Evolutionary conservation across 2,797 vertebrate species (phyloP).

Genomic region (Lepilemur ruficaudatus): DNA sequence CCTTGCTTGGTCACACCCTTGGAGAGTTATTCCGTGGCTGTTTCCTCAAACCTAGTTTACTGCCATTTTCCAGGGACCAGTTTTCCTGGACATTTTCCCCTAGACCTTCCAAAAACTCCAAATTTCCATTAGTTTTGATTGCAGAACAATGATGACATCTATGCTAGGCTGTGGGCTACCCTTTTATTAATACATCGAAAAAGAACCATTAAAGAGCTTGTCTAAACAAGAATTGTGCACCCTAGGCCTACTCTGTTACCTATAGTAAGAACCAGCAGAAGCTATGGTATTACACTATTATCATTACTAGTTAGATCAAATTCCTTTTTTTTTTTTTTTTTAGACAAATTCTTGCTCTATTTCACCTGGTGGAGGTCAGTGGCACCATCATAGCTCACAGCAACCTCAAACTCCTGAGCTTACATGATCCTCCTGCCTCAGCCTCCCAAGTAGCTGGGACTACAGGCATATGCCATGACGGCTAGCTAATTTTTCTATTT

Average conservation of each 20-base stretch:
- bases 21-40: not conserved
- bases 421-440: not conserved
- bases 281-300: not conserved
- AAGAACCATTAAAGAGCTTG: not conserved
- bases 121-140: slow-evolving; percentile 3
- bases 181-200: not conserved
- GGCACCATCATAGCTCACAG: not conserved
- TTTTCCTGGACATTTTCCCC: slow-evolving; percentile 7
- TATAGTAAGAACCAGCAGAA: not conserved
- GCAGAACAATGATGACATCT: not conserved
- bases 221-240: not conserved
- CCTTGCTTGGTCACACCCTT: not conserved
- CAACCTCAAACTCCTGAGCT: not conserved
- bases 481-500: not conserved
- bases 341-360: not conserved
- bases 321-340: not conserved
- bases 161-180: not conserved
- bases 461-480: not conserved
- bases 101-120: not conserved
- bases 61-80: not conserved
- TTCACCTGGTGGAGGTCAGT: not conserved
- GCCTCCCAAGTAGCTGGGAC: not conserved
- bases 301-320: not conserved
- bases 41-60: not conserved
- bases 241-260: not conserved